A percentile compares a stretch with the other conserved stretches of the same genome.
Evolutionary conservation across 2,797 vertebrate genomes (phyloP).

Genomic region (Eleutherodactylus coqui): DNA sequence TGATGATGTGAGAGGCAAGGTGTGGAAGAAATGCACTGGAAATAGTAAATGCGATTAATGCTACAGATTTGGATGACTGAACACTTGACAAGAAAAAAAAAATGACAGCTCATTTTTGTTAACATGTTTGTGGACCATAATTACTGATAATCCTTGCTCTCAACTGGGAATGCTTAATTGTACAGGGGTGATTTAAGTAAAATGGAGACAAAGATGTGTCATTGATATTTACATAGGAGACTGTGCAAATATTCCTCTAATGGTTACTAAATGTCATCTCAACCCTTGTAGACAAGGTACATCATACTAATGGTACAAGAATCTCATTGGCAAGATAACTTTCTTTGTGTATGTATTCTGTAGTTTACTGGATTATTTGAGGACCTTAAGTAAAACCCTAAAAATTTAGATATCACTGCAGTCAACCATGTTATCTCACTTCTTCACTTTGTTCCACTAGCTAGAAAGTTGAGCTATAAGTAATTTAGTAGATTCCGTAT

Average conservation of each 20-base stretch:
- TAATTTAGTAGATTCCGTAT: not conserved
- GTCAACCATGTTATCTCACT: not conserved
- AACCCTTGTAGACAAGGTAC: not conserved
- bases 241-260: not conserved
- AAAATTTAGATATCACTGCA: not conserved
- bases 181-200: slow-evolving; percentile 19
- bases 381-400: not conserved
- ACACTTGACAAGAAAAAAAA: slow-evolving; percentile 35
- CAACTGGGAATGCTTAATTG: slow-evolving; percentile 28
- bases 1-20: slow-evolving; percentile 42
- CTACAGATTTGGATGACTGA: slow-evolving; percentile 43
- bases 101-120: slow-evolving; percentile 46
- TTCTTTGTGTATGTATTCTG: not conserved
- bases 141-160: slow-evolving; percentile 28
- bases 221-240: not conserved
- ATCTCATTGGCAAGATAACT: not conserved
- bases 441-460: not conserved
- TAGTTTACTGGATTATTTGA: not conserved
- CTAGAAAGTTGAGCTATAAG: not conserved
- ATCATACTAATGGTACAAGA: not conserved
- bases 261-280: not conserved
- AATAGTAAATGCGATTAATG: slow-evolving; percentile 42
- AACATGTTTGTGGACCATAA: slow-evolving; percentile 42
- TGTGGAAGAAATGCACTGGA: slow-evolving; percentile 29
- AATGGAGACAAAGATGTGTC: slow-evolving; percentile 10